Evolutionary conservation across 2,797 vertebrate species (phyloP).

Genomic region (Lates japonicus): DNA sequence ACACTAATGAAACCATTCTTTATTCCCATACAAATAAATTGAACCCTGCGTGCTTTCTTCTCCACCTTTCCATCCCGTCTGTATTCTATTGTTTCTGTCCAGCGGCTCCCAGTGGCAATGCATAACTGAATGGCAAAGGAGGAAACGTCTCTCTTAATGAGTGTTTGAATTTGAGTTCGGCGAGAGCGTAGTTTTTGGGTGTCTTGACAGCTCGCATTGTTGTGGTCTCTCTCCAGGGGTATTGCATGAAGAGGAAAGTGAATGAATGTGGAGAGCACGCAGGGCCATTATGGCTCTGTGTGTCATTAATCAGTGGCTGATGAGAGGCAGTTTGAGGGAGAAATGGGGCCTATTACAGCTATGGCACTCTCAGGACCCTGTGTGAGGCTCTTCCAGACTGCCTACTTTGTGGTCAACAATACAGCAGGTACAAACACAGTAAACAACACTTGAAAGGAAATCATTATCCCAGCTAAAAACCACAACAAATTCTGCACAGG

Average conservation of each 20-base stretch:
- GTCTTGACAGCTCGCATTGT: slow-evolving; percentile 68
- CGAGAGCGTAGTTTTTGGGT: slow-evolving; percentile 52
- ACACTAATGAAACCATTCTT: slow-evolving; percentile 73
- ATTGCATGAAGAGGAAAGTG: slow-evolving; percentile 68
- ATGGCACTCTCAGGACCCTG: slow-evolving; percentile 68
- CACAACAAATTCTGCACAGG: slow-evolving; percentile 21
- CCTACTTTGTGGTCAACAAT: slow-evolving; percentile 68
- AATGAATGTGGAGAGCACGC: slow-evolving; percentile 69
- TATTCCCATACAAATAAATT: slow-evolving; percentile 64
- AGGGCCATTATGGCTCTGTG: slow-evolving; percentile 73
- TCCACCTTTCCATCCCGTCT: slow-evolving; percentile 52
- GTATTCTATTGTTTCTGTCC: slow-evolving; percentile 59
- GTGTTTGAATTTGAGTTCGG: slow-evolving; percentile 66
- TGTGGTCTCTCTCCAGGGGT: slow-evolving; percentile 71
- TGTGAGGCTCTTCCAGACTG: slow-evolving; percentile 51
- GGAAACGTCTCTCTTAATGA: slow-evolving; percentile 78
- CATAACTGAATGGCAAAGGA: slow-evolving; percentile 68
- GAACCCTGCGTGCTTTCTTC: slow-evolving; percentile 48
- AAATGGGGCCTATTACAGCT: slow-evolving; percentile 74
- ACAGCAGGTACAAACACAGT: slow-evolving; percentile 61
- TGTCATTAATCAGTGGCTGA: slow-evolving; percentile 83
- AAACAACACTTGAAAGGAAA: slow-evolving; percentile 67
- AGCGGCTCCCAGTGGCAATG: slow-evolving; percentile 57
- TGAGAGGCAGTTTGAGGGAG: slow-evolving; percentile 75
- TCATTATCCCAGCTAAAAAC: slow-evolving; percentile 41